Conservation (phyloP, 2,888 invertebrate genomes). For the Cheilosia grossa region DNA sequence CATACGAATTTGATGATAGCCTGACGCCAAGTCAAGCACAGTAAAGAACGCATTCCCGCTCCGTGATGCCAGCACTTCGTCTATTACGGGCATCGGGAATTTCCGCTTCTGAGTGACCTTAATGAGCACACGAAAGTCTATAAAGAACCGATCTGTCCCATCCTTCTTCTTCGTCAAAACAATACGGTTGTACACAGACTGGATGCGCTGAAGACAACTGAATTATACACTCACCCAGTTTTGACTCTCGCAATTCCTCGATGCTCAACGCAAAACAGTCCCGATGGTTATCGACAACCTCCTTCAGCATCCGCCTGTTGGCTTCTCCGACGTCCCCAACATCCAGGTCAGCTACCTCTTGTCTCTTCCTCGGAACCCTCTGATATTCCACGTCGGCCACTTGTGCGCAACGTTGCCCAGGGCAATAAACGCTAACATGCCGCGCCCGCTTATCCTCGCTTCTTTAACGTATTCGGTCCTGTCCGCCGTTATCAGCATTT, state of each 20-base stretch:
- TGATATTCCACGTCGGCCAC: neutral
- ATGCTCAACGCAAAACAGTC: constrained; percentile 14
- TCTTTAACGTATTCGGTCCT: too few relatives aligned
- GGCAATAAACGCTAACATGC: constrained; percentile 21
- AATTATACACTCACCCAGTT: constrained; percentile 11
- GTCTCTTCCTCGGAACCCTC: neutral
- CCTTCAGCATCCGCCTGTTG: neutral
- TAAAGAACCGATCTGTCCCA: constrained; percentile 75
- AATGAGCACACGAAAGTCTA: constrained; percentile 75
- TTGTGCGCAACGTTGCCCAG: constrained; percentile 23
- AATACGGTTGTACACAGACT: neutral
- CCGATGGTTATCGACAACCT: neutral
- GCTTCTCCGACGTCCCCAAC: constrained; percentile 10
- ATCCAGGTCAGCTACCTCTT: neutral
- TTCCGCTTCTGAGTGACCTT: constrained; percentile 16
- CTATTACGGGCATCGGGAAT: constrained; percentile 51
- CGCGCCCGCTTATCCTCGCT: constrained; percentile 11
- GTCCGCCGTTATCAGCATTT: too few relatives aligned
- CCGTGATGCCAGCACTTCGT: constrained; percentile 12
- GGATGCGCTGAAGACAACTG: too few relatives aligned
- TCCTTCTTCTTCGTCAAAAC: constrained; percentile 72
- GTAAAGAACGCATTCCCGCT: too few relatives aligned
- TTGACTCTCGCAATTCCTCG: constrained; percentile 6
- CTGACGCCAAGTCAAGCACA: too few relatives aligned
- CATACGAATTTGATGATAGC: too few relatives aligned